Base-by-base conservation (phyloP, 1,140 invertebrate genomes). In the Drosophila sp. region DNA sequence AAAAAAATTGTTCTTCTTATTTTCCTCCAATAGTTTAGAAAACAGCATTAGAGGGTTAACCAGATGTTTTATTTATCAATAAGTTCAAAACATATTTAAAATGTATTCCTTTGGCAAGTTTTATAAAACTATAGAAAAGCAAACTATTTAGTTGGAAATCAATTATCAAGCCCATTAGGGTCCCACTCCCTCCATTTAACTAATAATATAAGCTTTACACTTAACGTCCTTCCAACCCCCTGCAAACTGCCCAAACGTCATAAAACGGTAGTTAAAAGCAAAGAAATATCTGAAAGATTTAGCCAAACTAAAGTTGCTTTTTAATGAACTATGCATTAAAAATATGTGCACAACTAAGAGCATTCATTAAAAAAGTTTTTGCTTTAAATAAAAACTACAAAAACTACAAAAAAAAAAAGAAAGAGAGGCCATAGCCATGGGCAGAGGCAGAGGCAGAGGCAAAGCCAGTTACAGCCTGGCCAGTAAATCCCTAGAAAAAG, bases 321-420 rank as follows among this genome's bases (percentile, higher is more conserved):
- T 87, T 87, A 87, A 87, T 87, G 84, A 87, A 87, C 73, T 87
- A 63, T 80, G 80, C 80, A 87, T 84, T 80, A 87, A 89, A 87
- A 89, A 87, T 87, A 87, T 87, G 84, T 89, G 80, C 84, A 72
- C 68, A 89, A 87, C 84, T 87, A 83, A 87, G 80, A 89, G 84
- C 84, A 87, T 89, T 87, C 84, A 87, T 87, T 87, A 87, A 89
- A 86, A 87, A 87, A 89, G 83, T 87, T 87, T 87, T 38, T 75
- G 65, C 80, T 80, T 89, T 79, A 84, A 87, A 89, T 75, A 78
- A 72, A 50, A 50, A 50, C 44, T 50, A 27, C 25, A 50, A 50
- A 8, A 23, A 25, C 2, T 38, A 60, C 70, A 66, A 58, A 55
- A 80, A 70, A 74, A 57, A 62, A 64, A 66, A 66, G 57, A 56